These are phyloP conservation scores for Zosterops hypoxanthus DNA, from an alignment of 2,113 vertebrate species.

Conservation along the genomic window DNA sequence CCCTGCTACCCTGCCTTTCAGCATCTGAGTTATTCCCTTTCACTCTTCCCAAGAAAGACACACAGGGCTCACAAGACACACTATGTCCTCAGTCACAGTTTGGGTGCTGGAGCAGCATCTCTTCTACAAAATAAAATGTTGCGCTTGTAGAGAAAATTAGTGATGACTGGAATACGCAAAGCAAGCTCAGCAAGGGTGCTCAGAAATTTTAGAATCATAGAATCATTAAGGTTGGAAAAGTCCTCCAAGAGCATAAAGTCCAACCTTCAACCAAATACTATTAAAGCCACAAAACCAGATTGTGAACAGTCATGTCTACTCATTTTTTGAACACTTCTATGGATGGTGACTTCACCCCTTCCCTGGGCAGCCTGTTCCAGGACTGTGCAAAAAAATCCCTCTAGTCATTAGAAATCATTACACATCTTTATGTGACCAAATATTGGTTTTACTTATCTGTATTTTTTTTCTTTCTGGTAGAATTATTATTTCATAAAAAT, in stretches of 20 bases:
- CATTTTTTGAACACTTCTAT: background rate
- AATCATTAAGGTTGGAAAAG: background rate
- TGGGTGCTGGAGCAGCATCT: background rate
- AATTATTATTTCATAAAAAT: conserved; percentile 31
- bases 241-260: background rate
- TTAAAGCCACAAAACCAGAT: background rate
- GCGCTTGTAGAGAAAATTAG: background rate
- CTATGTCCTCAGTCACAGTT: background rate
- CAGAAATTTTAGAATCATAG: background rate
- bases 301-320: accelerated
- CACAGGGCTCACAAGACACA: background rate
- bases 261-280: background rate
- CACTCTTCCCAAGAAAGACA: background rate
- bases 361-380: background rate
- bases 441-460: conserved; percentile 54
- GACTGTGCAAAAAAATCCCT: background rate
- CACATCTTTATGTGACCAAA: conserved; percentile 24
- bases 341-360: background rate
- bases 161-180: background rate
- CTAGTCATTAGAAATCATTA: conserved; percentile 48
- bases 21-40: background rate
- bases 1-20: background rate
- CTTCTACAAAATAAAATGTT: background rate
- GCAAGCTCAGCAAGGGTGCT: background rate
- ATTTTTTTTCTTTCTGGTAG: conserved; percentile 39